These are phyloP conservation scores for Pachypanchax playfairii DNA, from an alignment of 2,113 vertebrate species.

Conservation along the genomic window DNA sequence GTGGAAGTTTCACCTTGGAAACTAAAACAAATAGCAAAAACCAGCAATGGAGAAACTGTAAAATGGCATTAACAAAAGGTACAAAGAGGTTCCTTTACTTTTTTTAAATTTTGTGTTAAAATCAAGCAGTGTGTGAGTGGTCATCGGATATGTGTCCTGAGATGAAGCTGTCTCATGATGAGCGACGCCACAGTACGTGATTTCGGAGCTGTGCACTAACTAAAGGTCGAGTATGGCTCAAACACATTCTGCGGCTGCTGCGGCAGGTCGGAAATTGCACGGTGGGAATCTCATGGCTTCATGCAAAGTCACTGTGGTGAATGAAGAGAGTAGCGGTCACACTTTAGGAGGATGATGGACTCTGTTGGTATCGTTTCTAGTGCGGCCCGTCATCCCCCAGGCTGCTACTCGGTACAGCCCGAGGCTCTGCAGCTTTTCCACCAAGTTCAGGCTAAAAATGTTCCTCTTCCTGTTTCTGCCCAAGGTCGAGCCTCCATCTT, in stretches of 20 bases:
- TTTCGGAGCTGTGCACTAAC: constrained; percentile 25
- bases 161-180: constrained; percentile 48
- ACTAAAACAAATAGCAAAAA: constrained; percentile 39
- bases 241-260: constrained; percentile 40
- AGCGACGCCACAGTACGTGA: constrained; percentile 18
- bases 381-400: constrained; percentile 56
- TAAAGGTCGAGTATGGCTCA: constrained; percentile 48
- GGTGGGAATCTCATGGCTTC: constrained; percentile 27
- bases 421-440: constrained; percentile 82
- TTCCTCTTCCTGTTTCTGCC: constrained; percentile 28
- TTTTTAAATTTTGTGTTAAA: constrained; percentile 39
- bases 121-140: constrained; percentile 15
- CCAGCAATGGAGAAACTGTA: constrained; percentile 18
- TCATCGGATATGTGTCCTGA: constrained; percentile 58
- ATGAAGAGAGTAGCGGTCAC: constrained; percentile 21
- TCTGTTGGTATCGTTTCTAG: constrained; percentile 8
- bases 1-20: constrained; percentile 35
- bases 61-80: constrained; percentile 52
- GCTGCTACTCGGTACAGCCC: constrained; percentile 83
- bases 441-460: constrained; percentile 83
- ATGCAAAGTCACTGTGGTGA: constrained; percentile 47
- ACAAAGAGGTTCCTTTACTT: constrained; percentile 32
- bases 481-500: neutral
- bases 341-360: constrained; percentile 8
- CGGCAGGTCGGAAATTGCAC: constrained; percentile 36